A percentile compares a stretch with the other conserved stretches of the same genome.
Evolutionary conservation across 2,888 invertebrate genomes (phyloP).

Genomic region (Tridacna crocea): DNA sequence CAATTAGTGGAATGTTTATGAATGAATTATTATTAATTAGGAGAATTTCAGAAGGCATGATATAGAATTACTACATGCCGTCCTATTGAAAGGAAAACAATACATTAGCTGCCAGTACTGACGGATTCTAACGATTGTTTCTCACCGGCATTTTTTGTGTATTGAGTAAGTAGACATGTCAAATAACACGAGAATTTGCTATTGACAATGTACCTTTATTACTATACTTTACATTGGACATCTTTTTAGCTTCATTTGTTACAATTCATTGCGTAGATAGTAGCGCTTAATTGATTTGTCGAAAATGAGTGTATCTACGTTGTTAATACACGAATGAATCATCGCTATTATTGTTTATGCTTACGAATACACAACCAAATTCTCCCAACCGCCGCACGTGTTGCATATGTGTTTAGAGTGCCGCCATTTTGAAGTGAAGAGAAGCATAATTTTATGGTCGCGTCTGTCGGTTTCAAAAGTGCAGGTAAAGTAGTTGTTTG

Average conservation of each 20-base stretch:
- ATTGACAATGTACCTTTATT: too few species aligned
- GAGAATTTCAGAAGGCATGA: background rate
- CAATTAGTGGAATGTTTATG: constrained; percentile 20
- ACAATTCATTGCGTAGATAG: too few species aligned
- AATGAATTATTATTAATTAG: constrained; percentile 26
- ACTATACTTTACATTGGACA: too few species aligned
- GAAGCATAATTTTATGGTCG: constrained; percentile 47
- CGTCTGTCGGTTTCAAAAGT: constrained; percentile 54
- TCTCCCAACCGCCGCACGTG: constrained; percentile 65
- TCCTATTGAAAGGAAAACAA: background rate
- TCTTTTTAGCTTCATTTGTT: too few species aligned
- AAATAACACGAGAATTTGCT: constrained; percentile 23
- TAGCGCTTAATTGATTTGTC: background rate
- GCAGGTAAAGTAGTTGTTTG: constrained; percentile 44
- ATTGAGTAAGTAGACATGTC: constrained; percentile 49
- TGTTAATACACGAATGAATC: background rate
- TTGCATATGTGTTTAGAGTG: constrained; percentile 42
- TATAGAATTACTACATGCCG: background rate
- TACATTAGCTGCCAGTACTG: background rate
- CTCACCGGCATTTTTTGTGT: constrained; percentile 57
- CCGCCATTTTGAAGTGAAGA: constrained; percentile 59
- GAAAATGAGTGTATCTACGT: background rate
- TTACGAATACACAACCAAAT: constrained; percentile 42
- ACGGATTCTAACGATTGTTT: constrained; percentile 42
- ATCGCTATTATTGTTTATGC: constrained; percentile 30